These are phyloP conservation scores for Trichomycterus rosablanca DNA, from an alignment of 2,113 vertebrate genomes.

Conservation along the genomic window DNA sequence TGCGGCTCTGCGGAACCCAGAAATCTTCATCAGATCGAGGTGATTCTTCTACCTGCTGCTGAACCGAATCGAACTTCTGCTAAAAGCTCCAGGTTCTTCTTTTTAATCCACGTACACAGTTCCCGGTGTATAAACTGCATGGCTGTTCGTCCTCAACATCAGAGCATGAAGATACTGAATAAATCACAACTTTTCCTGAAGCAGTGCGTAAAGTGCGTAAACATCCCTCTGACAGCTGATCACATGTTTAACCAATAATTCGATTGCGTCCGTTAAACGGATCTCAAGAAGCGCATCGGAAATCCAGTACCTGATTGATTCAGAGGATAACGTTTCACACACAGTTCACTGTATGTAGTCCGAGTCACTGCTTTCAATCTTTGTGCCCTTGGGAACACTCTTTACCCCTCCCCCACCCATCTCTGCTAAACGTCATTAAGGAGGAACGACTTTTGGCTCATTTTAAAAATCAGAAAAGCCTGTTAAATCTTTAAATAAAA, in stretches of 20 bases:
- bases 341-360: not conserved
- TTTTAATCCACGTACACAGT: not conserved
- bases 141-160: not conserved
- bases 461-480: too few relatives aligned
- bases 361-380: slow-evolving; percentile 15
- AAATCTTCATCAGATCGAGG: slow-evolving; percentile 4
- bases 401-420: not conserved
- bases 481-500: too few relatives aligned
- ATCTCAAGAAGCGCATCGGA: too few relatives aligned
- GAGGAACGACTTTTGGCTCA: too few relatives aligned
- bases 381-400: not conserved
- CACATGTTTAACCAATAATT: not conserved
- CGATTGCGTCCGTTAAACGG: not conserved
- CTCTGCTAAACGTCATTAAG: not conserved
- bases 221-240: not conserved
- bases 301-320: not conserved
- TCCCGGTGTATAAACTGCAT: not conserved
- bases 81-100: not conserved
- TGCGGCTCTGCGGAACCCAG: not conserved
- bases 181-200: slow-evolving; percentile 3
- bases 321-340: not conserved
- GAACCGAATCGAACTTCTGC: too few relatives aligned
- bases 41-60: not conserved
- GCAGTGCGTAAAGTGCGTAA: too few relatives aligned
- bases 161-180: too few relatives aligned